Conservation (phyloP, 64 coral and sea anemone species). For the Astreopora myriophthalma region DNA sequence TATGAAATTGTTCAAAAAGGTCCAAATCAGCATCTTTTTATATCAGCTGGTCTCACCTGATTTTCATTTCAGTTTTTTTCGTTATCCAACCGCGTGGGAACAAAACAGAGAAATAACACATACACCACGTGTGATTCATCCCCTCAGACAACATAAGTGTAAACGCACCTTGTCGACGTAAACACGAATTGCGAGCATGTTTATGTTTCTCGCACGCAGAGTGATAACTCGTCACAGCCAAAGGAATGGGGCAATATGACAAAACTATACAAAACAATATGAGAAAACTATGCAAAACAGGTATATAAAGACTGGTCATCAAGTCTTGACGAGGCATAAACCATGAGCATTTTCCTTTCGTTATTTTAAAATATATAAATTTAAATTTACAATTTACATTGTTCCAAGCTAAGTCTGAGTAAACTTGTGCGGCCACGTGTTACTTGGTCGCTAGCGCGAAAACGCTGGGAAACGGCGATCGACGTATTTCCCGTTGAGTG, state of each 20-base stretch:
- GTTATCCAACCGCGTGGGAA: background rate
- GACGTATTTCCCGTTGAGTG: no score
- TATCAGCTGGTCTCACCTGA: background rate
- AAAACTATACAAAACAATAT: no score
- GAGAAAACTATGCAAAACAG: no score
- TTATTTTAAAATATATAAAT: background rate
- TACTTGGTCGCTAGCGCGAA: background rate
- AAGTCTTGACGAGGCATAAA: background rate
- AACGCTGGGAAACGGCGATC: no score
- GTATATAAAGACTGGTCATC: background rate
- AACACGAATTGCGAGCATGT: background rate
- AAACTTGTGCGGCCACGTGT: background rate
- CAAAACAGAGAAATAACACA: no score
- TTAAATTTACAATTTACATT: background rate
- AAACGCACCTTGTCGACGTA: background rate
- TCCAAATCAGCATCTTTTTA: background rate
- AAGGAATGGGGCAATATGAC: background rate
- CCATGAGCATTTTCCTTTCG: background rate
- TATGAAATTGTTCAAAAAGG: no score
- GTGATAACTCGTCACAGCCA: background rate
- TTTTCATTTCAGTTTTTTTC: background rate
- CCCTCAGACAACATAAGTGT: background rate
- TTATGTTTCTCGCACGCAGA: background rate
- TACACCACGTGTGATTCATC: background rate
- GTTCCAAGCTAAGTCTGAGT: background rate